Conservation (phyloP, 2,888 invertebrate genomes). For the Kuschelorhynchus macadamiae region DNA sequence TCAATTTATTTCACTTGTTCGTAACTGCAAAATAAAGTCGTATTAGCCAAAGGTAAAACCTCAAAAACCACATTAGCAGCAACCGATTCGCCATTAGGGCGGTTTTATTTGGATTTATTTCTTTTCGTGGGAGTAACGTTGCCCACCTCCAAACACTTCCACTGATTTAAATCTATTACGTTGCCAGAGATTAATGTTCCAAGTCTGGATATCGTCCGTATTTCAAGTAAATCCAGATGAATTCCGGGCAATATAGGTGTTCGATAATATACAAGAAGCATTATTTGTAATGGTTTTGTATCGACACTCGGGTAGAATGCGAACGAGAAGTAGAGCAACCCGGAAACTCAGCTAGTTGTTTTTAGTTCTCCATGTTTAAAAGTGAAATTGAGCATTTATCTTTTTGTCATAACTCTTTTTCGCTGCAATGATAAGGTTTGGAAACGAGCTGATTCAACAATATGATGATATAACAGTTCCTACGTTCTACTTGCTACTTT, state of each 20-base stretch:
- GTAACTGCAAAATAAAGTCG: conserved; percentile 31
- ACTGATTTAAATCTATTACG: conserved; percentile 49
- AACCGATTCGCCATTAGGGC: conserved; percentile 42
- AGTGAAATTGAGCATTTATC: too few relatives aligned
- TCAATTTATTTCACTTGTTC: conserved; percentile 24
- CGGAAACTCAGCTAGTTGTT: too few relatives aligned
- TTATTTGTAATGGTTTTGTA: too few relatives aligned
- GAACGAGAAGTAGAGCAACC: too few relatives aligned
- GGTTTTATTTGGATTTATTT: conserved; percentile 47
- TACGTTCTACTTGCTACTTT: too few relatives aligned
- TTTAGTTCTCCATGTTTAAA: too few relatives aligned
- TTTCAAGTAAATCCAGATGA: conserved; percentile 20
- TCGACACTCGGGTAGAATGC: too few relatives aligned
- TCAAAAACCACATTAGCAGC: conserved; percentile 42
- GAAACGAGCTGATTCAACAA: too few relatives aligned
- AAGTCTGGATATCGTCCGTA: conserved; percentile 18
- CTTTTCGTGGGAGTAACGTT: conserved; percentile 37
- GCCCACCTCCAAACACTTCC: conserved; percentile 42
- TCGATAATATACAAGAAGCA: too few relatives aligned
- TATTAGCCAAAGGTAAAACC: conserved; percentile 42
- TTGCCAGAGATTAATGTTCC: conserved; percentile 38
- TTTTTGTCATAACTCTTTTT: too few relatives aligned
- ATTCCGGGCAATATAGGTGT: conserved; percentile 6
- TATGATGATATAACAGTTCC: too few relatives aligned
- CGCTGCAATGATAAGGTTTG: too few relatives aligned